A percentile compares a stretch with the other conserved stretches of the same genome.
These are phyloP conservation scores for Megastigmus dorsalis DNA, from an alignment of 2,888 invertebrate genomes.

Conservation along the genomic window DNA sequence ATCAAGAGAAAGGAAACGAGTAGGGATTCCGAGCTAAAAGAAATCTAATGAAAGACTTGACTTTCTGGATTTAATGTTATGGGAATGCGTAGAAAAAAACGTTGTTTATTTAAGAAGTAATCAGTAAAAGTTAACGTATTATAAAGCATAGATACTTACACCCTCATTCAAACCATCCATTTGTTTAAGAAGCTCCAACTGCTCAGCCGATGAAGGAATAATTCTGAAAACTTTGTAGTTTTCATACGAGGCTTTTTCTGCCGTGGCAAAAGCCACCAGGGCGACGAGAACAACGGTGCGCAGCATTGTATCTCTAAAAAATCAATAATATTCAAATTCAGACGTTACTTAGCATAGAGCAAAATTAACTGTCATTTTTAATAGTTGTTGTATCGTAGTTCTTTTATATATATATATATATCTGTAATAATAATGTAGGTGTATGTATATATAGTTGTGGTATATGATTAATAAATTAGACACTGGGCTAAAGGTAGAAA, in stretches of 20 bases:
- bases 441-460: too few species aligned
- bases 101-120: background rate
- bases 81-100: too few species aligned
- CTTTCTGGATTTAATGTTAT: background rate
- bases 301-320: slow-evolving; percentile 41
- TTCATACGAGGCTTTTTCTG: slow-evolving; percentile 73
- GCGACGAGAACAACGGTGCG: slow-evolving; percentile 32
- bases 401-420: too few species aligned
- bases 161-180: slow-evolving; percentile 16
- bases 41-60: background rate
- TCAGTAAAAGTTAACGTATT: background rate
- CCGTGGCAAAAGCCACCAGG: slow-evolving; percentile 57
- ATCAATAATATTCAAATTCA: too few species aligned
- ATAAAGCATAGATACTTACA: slow-evolving; percentile 36
- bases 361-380: too few species aligned
- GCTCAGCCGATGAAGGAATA: slow-evolving; percentile 74
- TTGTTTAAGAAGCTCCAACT: slow-evolving; percentile 70
- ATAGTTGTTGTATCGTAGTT: too few species aligned
- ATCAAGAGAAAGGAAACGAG: slow-evolving; percentile 26
- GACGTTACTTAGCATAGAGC: too few species aligned
- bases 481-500: too few species aligned
- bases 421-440: too few species aligned
- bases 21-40: background rate
- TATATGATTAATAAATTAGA: too few species aligned
- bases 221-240: slow-evolving; percentile 80